phyloP scores from a whole-genome alignment of 2,797 vertebrate species.

The Crossoptilon crossoptilon region DNA sequence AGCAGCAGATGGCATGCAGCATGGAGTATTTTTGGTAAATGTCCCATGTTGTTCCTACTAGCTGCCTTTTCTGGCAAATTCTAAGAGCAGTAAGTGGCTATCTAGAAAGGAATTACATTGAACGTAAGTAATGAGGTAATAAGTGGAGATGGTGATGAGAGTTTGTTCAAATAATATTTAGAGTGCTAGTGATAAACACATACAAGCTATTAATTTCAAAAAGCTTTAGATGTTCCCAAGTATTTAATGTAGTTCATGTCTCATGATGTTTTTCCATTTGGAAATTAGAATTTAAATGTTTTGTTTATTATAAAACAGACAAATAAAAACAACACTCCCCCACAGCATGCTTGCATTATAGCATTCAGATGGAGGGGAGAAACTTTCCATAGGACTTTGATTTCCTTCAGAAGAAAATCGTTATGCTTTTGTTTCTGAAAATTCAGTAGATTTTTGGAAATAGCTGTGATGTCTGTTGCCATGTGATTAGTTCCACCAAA shows the following conservation, averaged over 20 bases:
- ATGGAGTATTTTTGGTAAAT: neutral
- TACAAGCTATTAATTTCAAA: neutral
- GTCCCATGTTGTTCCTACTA: neutral
- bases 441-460: neutral
- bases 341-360: neutral
- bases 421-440: neutral
- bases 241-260: neutral
- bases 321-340: neutral
- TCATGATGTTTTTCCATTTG: neutral
- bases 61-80: neutral
- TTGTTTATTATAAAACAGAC: neutral
- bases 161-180: conserved; percentile 35
- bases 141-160: neutral
- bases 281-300: neutral
- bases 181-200: neutral
- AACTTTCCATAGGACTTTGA: neutral
- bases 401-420: neutral
- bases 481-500: neutral
- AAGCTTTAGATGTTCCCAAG: neutral
- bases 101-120: neutral
- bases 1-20: neutral
- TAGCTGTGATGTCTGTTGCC: neutral
- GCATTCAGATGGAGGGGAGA: neutral
- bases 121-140: neutral
- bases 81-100: neutral